phyloP scores from a whole-genome alignment of 1,140 invertebrate genomes.

The Cardiocondyla obscurior region DNA sequence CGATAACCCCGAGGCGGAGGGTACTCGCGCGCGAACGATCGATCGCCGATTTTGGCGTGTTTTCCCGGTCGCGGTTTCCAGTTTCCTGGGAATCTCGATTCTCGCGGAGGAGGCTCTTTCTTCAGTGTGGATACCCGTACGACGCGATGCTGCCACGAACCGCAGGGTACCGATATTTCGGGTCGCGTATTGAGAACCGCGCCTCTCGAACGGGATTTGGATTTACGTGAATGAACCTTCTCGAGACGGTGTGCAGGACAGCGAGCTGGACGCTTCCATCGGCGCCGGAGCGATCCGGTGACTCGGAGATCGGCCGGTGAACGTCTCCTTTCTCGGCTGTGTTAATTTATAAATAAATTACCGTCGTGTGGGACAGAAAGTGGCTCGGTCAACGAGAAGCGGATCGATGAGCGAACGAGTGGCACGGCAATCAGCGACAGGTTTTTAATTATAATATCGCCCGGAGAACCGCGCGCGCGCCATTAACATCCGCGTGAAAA shows the following conservation, averaged over 20 bases:
- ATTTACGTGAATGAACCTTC: neutral
- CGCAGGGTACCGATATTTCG: neutral
- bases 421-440: neutral
- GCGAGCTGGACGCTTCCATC: neutral
- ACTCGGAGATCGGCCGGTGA: neutral
- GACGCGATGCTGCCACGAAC: too few relatives aligned
- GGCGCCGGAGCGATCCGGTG: neutral
- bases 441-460: slow-evolving; percentile 1
- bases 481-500: neutral
- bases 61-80: neutral
- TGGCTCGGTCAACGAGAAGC: neutral
- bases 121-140: too few relatives aligned
- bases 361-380: neutral
- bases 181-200: neutral
- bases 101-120: too few relatives aligned
- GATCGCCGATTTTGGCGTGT: slow-evolving; percentile 4
- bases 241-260: neutral
- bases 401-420: neutral
- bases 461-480: neutral
- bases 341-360: neutral
- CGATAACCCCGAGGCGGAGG: slow-evolving; percentile 19
- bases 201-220: neutral
- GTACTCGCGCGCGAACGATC: slow-evolving; percentile 24
- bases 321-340: neutral
- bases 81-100: too few relatives aligned